Conservation (phyloP, 2,113 vertebrate species). For the Bubalus kerabau region DNA sequence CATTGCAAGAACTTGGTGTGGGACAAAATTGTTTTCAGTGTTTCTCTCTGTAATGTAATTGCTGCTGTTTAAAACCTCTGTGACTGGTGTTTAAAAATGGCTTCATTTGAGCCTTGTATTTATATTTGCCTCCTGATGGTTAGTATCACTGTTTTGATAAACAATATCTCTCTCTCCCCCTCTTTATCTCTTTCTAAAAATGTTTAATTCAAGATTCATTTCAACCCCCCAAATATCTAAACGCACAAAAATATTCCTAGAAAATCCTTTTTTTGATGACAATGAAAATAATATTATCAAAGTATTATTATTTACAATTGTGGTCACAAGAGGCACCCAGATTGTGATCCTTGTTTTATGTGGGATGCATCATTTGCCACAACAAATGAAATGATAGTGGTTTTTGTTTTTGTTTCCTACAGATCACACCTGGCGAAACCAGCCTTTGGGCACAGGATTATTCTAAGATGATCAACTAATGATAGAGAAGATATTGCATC, state of each 20-base stretch:
- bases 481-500: background rate
- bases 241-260: background rate
- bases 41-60: background rate
- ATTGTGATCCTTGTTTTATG: background rate
- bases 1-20: fast-evolving
- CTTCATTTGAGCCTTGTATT: background rate
- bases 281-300: background rate
- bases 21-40: background rate
- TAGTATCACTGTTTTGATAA: background rate
- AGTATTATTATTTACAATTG: background rate
- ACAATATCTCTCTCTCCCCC: fast-evolving
- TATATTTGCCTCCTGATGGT: background rate
- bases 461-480: background rate
- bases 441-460: background rate
- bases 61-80: background rate
- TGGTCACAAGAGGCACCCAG: no score
- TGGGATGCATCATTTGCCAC: background rate
- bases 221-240: background rate
- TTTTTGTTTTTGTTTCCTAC: no score
- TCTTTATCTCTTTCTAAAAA: background rate
- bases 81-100: fast-evolving
- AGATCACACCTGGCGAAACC: background rate
- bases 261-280: background rate
- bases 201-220: background rate
- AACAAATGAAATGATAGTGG: no score